phyloP scores from a whole-genome alignment of 2,797 vertebrate genomes.

The Pagetopsis macropterus region DNA sequence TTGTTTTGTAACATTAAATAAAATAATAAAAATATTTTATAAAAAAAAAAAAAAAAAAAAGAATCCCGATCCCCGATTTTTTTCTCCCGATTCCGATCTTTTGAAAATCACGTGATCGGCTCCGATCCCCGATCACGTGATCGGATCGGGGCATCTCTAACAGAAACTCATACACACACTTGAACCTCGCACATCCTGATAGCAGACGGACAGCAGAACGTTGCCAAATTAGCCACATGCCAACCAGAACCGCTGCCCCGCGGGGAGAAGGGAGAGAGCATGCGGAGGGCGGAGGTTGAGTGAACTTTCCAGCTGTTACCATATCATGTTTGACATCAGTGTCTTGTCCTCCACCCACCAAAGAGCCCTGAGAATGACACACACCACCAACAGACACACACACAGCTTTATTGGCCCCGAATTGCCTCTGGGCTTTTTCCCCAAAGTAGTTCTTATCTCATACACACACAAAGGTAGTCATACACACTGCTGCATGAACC shows the following conservation, averaged over 20 bases:
- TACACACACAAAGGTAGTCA: slow-evolving; percentile 2
- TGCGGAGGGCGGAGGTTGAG: slow-evolving; percentile 50
- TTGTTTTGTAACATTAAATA: too few species aligned
- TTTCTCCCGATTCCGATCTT: too few species aligned
- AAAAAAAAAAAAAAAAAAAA: too few species aligned
- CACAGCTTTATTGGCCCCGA: slow-evolving; percentile 45
- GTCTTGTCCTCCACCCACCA: slow-evolving; percentile 62
- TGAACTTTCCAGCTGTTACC: slow-evolving; percentile 81
- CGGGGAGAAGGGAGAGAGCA: slow-evolving; percentile 40
- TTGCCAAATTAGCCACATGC: slow-evolving; percentile 80
- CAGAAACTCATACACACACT: slow-evolving; percentile 5
- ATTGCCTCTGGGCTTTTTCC: slow-evolving; percentile 31
- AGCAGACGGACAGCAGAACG: slow-evolving; percentile 51
- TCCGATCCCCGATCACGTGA: too few species aligned
- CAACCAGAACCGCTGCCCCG: slow-evolving; percentile 75
- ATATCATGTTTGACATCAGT: slow-evolving; percentile 83
- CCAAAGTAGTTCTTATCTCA: slow-evolving; percentile 33
- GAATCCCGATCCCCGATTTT: too few species aligned
- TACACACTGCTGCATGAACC: background rate
- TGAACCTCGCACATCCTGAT: slow-evolving; percentile 11
- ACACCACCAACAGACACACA: slow-evolving; percentile 37
- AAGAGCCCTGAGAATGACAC: slow-evolving; percentile 46
- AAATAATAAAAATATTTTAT: too few species aligned
- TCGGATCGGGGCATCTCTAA: too few species aligned
- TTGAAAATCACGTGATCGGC: too few species aligned